Evolutionary conservation across 2,888 invertebrate species (phyloP).

Genomic region (Ferrisia virgata): DNA sequence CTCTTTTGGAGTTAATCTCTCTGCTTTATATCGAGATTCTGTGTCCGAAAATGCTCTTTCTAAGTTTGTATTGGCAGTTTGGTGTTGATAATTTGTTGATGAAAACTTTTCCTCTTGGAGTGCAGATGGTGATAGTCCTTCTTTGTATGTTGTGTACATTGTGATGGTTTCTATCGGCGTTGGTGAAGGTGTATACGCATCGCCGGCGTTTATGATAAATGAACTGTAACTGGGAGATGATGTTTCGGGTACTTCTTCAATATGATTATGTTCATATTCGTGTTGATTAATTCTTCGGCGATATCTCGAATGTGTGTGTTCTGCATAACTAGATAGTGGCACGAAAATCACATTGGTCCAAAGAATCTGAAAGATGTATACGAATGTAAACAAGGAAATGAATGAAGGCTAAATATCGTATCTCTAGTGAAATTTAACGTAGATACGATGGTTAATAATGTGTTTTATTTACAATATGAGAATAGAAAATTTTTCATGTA

Average conservation of each 20-base stretch:
- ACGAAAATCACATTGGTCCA: conserved; percentile 1
- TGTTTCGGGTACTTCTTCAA: conserved; percentile 1
- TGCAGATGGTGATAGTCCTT: background rate
- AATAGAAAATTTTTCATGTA: no score
- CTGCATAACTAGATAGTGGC: conserved; percentile 1
- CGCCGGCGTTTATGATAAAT: background rate
- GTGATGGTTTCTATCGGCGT: background rate
- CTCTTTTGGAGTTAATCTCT: background rate
- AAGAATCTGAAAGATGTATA: background rate
- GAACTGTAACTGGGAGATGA: background rate
- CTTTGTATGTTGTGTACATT: background rate
- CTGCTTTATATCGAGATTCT: background rate
- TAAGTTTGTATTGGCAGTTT: background rate
- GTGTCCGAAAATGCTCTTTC: background rate
- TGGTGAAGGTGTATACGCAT: background rate
- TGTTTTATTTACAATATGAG: no score
- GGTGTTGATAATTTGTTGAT: background rate
- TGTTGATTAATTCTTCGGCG: conserved; percentile 5
- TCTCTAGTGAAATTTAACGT: no score
- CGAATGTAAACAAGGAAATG: background rate
- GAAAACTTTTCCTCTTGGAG: background rate
- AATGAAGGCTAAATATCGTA: no score
- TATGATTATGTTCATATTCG: conserved; percentile 12
- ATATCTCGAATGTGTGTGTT: background rate
- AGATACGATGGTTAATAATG: no score